phyloP scores from a whole-genome alignment of 2,113 vertebrate genomes.

The Aspidoscelis tigris region DNA sequence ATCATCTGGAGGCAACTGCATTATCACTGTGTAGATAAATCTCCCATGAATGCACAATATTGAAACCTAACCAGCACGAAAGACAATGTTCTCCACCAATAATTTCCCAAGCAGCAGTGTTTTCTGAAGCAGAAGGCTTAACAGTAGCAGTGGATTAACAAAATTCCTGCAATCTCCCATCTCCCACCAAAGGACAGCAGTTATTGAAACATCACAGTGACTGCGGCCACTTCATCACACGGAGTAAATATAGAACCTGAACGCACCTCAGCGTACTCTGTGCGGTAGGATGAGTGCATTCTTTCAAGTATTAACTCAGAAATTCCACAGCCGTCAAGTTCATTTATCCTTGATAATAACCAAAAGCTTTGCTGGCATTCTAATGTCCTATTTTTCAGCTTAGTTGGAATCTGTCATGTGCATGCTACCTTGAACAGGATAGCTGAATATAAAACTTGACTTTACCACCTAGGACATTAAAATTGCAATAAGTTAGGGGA shows the following conservation, averaged over 20 bases:
- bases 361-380: constrained; percentile 46
- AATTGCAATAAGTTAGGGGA: constrained; percentile 59
- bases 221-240: neutral
- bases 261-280: neutral
- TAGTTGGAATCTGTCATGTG: constrained; percentile 69
- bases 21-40: no score
- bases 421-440: constrained; percentile 61
- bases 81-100: neutral
- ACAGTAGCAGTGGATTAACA: neutral
- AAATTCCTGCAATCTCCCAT: neutral
- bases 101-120: neutral
- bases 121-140: neutral
- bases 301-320: constrained; percentile 53
- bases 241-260: neutral
- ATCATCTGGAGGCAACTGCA: no score
- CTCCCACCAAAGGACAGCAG: neutral
- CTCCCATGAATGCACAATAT: neutral
- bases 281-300: neutral
- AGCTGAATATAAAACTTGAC: constrained; percentile 68
- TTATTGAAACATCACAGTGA: neutral
- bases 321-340: constrained; percentile 49
- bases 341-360: constrained; percentile 66
- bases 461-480: constrained; percentile 65
- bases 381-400: constrained; percentile 71
- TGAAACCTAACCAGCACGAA: neutral